Base-by-base conservation (phyloP, 2,888 invertebrate genomes). In the Hyposoter dolosus region DNA sequence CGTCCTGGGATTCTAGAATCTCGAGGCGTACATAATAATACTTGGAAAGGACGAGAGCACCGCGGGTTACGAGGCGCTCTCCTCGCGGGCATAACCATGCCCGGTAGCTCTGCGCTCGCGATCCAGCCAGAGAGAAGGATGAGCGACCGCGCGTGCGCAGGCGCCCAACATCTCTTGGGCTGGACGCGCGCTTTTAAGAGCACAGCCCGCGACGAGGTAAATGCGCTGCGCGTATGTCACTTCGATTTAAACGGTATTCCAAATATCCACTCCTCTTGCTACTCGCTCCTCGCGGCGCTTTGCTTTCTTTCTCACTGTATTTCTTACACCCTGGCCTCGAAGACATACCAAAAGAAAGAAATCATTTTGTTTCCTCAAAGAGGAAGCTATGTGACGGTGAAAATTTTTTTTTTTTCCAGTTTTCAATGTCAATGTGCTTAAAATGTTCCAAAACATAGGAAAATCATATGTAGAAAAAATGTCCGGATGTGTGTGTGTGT, bases 11-110 rank as follows among this genome's bases (percentile, higher is more conserved):
- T 87, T 84, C 82, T 84, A 89, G 90, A 90, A 88, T 88, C 88
- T 53, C 87, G 28, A 28, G 84, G 32, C 65, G 88, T 86, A 85
- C 77, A 87, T 87, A 90, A 91, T 90, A 91, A 90, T 90, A 89
- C 87, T 88, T 90, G 90, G 90, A 91, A 89, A 90, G 88, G 88
- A 47, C 32, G 66, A 66, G 76, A 65, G 47, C 28, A 69, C 60
- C 82, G 32, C 72, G 72, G 83, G 89, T 90, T 91, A 90, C 91
- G 89, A 90, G 81, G 1, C 9, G 87, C 84, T 84, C 50, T 53
- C 60, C 28, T 60, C 28, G 28, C 28, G 28, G 28, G 88, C 84
- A 85, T 83, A 71, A 53, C 50, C 71, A 32, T 43, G 76, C 66
- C 53, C 72, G 78, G 80, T 83, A 81, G 82, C 82, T 50, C n/a